Conservation (phyloP, 2,113 vertebrate species). For the Grallaria varia region DNA sequence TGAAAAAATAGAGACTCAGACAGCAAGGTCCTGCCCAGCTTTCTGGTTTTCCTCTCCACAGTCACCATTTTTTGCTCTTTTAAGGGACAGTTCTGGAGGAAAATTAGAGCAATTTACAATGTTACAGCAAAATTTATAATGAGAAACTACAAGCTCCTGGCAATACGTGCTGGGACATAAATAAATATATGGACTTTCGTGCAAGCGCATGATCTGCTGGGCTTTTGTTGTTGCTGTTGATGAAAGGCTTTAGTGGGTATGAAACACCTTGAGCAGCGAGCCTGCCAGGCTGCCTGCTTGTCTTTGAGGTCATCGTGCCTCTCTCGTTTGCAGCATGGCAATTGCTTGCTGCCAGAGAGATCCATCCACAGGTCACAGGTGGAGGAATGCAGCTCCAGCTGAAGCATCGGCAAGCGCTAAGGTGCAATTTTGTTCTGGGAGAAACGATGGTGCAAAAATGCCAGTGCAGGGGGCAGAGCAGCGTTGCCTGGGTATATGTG, state of each 20-base stretch:
- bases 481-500: rapidly evolving
- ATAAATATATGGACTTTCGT: neutral
- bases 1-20: neutral
- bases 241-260: neutral
- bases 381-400: neutral
- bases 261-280: neutral
- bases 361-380: neutral
- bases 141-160: neutral
- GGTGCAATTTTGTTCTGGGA: neutral
- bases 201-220: neutral
- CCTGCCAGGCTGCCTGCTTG: neutral
- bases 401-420: neutral
- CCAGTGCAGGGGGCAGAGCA: neutral
- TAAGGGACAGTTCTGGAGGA: neutral
- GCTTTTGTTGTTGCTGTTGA: neutral
- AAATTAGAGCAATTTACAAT: neutral
- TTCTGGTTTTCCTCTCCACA: neutral
- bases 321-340: neutral
- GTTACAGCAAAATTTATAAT: neutral
- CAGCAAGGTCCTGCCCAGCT: neutral
- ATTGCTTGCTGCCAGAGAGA: neutral
- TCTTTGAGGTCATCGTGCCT: neutral
- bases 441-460: neutral
- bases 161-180: neutral
- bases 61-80: neutral